These are phyloP conservation scores for Leptinotarsa rubiginosa DNA, from an alignment of 2,888 invertebrate species.

Conservation along the genomic window DNA sequence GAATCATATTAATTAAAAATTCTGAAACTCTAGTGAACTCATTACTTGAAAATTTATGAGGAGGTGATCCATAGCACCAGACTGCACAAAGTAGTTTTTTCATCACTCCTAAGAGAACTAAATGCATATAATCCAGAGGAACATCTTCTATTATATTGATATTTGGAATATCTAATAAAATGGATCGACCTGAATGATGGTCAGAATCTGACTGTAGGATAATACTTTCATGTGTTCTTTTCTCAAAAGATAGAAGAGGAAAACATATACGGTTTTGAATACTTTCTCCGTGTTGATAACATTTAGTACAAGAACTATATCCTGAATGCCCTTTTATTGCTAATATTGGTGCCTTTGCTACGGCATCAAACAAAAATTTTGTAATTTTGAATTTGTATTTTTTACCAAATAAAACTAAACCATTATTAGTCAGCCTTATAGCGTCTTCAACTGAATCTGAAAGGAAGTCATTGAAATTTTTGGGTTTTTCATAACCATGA, in stretches of 20 bases:
- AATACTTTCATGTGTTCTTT: constrained; percentile 17
- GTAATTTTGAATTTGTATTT: constrained; percentile 13
- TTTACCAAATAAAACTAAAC: constrained; percentile 21
- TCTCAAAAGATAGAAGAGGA: constrained; percentile 24
- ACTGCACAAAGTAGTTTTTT: constrained; percentile 19
- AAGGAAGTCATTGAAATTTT: background rate
- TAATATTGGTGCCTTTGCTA: constrained; percentile 24
- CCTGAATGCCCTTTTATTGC: constrained; percentile 28
- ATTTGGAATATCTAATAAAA: constrained; percentile 23
- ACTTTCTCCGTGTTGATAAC: constrained; percentile 32
- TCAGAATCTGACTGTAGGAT: constrained; percentile 6
- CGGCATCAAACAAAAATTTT: constrained; percentile 26
- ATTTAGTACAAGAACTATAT: constrained; percentile 36
- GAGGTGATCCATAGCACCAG: constrained; percentile 14
- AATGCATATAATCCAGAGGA: constrained; percentile 20
- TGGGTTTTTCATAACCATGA: constrained; percentile 32
- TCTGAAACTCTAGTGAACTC: constrained; percentile 6
- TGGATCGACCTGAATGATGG: constrained; percentile 22
- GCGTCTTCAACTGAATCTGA: background rate
- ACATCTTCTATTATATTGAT: constrained; percentile 30
- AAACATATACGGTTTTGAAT: constrained; percentile 33
- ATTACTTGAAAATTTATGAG: constrained; percentile 10
- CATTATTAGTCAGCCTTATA: constrained; percentile 12
- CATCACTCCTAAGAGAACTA: constrained; percentile 5
- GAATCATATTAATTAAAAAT: constrained; percentile 6